These are phyloP conservation scores for Magallana angulata DNA, from an alignment of 1,140 invertebrate species.

Conservation along the genomic window DNA sequence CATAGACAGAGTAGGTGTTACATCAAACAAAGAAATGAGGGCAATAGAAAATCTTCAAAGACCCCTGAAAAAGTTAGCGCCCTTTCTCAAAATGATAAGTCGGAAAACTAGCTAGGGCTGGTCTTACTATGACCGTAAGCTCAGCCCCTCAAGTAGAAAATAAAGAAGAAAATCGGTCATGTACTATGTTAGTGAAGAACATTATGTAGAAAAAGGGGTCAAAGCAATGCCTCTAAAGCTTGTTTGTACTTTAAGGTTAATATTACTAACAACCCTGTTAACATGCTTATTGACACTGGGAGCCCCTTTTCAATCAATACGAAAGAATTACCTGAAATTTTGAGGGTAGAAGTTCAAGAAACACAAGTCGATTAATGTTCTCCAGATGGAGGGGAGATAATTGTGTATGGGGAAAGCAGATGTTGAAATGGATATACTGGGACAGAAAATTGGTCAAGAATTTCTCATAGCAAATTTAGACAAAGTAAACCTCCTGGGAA, in stretches of 20 bases:
- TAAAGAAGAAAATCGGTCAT: not conserved
- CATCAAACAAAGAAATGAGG: not conserved
- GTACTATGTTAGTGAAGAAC: not conserved
- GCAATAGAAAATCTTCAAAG: not conserved
- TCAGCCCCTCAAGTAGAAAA: not conserved
- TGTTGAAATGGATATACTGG: slow-evolving; percentile 12
- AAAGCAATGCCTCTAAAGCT: not conserved
- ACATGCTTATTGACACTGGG: slow-evolving; percentile 3
- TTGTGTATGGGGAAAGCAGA: not conserved
- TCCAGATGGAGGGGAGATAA: slow-evolving; percentile 29
- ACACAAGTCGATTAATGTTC: not conserved
- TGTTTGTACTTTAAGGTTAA: not conserved
- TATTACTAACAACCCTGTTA: not conserved
- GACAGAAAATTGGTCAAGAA: slow-evolving; percentile 26
- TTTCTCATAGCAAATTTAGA: slow-evolving; percentile 13
- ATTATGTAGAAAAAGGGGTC: not conserved
- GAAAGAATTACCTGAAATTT: not conserved
- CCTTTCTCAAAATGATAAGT: not conserved
- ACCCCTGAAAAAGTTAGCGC: too few relatives aligned
- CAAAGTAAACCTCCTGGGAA: slow-evolving; percentile 1
- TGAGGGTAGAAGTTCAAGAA: not conserved
- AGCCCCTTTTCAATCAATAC: slow-evolving; percentile 16
- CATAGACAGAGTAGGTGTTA: not conserved
- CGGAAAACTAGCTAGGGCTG: slow-evolving; percentile 10
- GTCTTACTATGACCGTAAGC: not conserved